Percentiles rank a stretch among this genome's conserved stretches.
These are phyloP conservation scores for Drosophila virilis DNA, from an alignment of 1,140 invertebrate species.

Conservation along the genomic window DNA sequence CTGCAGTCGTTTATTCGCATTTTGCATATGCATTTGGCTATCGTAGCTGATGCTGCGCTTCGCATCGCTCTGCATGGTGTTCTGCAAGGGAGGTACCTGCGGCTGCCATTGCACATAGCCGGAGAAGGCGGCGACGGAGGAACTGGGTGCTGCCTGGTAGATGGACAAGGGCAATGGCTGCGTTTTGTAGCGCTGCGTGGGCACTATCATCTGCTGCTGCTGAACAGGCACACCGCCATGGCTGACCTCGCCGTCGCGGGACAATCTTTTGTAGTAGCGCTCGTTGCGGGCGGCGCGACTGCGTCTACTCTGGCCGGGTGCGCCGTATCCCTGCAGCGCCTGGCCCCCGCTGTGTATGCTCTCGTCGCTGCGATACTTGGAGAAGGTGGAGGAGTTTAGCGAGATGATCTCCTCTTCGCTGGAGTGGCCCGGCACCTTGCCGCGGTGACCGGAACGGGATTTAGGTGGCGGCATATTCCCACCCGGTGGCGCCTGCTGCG, in stretches of 20 bases:
- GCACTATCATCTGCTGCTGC: conserved; percentile 5
- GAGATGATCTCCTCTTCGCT: conserved; percentile 90
- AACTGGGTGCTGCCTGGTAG: conserved; percentile 49
- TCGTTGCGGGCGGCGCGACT: conserved; percentile 90
- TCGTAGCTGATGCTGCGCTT: conserved; percentile 84
- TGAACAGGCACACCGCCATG: conserved; percentile 85
- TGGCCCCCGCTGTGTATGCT: conserved; percentile 87
- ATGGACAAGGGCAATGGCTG: conserved; percentile 78
- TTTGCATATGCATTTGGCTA: conserved; percentile 76
- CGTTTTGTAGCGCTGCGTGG: conserved; percentile 70
- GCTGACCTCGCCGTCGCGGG: conserved; percentile 87
- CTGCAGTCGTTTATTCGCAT: conserved; percentile 57
- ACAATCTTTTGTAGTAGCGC: conserved; percentile 90
- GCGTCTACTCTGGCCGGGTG: conserved; percentile 77
- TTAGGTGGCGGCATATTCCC: conserved; percentile 24
- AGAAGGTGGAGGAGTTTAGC: conserved; percentile 87
- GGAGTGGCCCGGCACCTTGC: conserved; percentile 87
- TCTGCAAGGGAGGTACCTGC: conserved; percentile 56
- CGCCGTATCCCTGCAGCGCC: conserved; percentile 81
- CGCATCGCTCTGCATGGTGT: conserved; percentile 64
- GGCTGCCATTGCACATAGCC: conserved; percentile 76
- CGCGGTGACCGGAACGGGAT: conserved; percentile 54
- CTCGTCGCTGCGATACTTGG: conserved; percentile 88
- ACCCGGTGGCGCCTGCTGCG: conserved; percentile 16
- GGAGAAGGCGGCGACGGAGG: not conserved